Base-by-base conservation (phyloP, 2,113 vertebrate genomes). In the Heterochromis multidens region DNA sequence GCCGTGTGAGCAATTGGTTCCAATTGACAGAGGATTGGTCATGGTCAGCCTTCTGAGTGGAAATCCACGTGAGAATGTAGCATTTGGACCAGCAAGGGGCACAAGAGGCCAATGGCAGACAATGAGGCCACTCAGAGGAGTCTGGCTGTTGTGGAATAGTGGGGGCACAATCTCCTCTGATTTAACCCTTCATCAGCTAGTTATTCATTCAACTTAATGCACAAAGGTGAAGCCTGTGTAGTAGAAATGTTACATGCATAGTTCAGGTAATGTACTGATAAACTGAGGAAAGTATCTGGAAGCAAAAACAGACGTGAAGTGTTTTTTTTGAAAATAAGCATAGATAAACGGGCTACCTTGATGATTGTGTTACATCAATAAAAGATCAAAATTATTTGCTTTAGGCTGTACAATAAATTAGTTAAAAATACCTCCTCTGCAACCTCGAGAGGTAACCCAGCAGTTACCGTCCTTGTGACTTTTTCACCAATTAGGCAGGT, bases 21-120 rank as follows among this genome's bases (percentile, higher is more conserved):
- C 93, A 93, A 95, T 92, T 94, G 94, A 95, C 91, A 93, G 93
- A 93, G 92, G 93, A 96, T 94, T 95, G 94, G 95, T 95, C 95
- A 96, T 89, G 94, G 94, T 96, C 94, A 93, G 93, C 91, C 91
- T 95, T 95, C 90, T 78, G 92, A 92, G 94, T 94, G 89, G 89
- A 96, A 96, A 96, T 96, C 95, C 95, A 94, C 94, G 95, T 95
- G 95, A 96, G 96, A 96, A 96, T 94, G 91, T 89, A 87, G 90
- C 92, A 85, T 85, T 93, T 90, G 87, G 91, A 92, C 91, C 93
- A 93, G 93, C 90, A 61, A 94, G 93, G 93, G 93, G 91, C 90
- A 91, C 82, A 93, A 91, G 92, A 93, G 93, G 94, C 92, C 90
- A 94, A 88, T 63, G 70, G 78, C 85, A 90, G 90, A 96, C 95